Evolutionary conservation across 2,113 vertebrate species (phyloP), one percentile per base, ranked within the genome.

Genomic region (Patagioenas fasciata): DNA sequence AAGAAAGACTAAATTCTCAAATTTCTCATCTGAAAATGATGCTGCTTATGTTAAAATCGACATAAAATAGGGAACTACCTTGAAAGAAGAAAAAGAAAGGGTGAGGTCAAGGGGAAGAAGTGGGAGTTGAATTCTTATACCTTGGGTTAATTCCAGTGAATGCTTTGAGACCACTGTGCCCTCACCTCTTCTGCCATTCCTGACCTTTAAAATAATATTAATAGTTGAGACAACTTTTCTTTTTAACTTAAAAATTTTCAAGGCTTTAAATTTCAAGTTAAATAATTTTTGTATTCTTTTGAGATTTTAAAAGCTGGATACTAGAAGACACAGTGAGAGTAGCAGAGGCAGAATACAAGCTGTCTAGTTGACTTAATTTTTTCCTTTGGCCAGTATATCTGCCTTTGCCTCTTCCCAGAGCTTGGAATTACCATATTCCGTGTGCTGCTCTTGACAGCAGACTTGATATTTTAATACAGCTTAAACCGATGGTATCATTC

Each of bases 61-160:
- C 13, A 5, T 53, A 26, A 82, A 72, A 75, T 74, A 11, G 18
- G 25, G 48, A n/a, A 42, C 29, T 71, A 20, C 11, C 13, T 61
- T 53, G 38, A 36, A 57, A 79, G 15, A 11, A 19, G 23, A 51
- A 51, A 32, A n/a, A n/a, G 54, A 48, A n/a, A 7, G 1, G 0
- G 0, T 2, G 6, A 0, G 2, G 4, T 4, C 11, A 28, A 4
- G 4, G 21, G 53, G 5, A 8, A 18, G 18, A 62, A 44, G 34
- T 18, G 29, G 16, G 29, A 67, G 12, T 42, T 79, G 31, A 61
- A 29, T 91, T 88, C 32, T 85, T 69, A 31, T 2, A 23, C 11
- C 9, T 83, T 70, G 19, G 9, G 8, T 86, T 91, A 78, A 47
- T 34, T 69, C 66, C 42, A 81, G 28, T 58, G 40, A 29, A 69